Evolutionary conservation across 2,888 invertebrate genomes (phyloP).

Genomic region (Troides helena): DNA sequence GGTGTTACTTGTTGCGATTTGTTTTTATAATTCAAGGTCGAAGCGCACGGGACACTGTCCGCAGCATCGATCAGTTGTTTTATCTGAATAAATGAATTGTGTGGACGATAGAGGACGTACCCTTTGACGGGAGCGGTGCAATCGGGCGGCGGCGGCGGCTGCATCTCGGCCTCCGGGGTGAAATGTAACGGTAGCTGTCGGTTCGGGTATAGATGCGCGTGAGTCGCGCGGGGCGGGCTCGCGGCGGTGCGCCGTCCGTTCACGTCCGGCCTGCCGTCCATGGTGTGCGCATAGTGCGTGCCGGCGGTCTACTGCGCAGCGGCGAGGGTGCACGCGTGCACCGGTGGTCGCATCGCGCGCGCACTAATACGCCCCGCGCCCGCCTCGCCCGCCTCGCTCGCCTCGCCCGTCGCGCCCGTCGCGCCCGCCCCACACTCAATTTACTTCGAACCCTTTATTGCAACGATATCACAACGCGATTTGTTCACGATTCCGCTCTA

Average conservation of each 20-base stretch:
- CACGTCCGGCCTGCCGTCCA: constrained; percentile 12
- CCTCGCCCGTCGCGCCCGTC: constrained; percentile 40
- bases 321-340: constrained; percentile 54
- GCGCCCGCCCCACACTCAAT: constrained; percentile 61
- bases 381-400: constrained; percentile 33
- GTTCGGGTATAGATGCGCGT: constrained; percentile 34
- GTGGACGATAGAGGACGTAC: constrained; percentile 29
- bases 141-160: constrained; percentile 23
- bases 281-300: constrained; percentile 27
- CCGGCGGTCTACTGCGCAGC: constrained; percentile 45
- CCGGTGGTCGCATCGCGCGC: constrained; percentile 57
- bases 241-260: constrained; percentile 39
- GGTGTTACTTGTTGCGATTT: constrained; percentile 1
- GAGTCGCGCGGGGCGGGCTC: constrained; percentile 36
- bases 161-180: constrained; percentile 31
- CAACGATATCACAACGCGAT: constrained; percentile 7
- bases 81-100: neutral
- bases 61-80: neutral
- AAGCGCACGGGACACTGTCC: neutral
- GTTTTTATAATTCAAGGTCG: constrained; percentile 16
- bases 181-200: constrained; percentile 34
- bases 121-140: constrained; percentile 24
- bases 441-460: constrained; percentile 70
- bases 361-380: constrained; percentile 53
- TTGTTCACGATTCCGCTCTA: constrained; percentile 5